Base-by-base conservation (phyloP, 37 sponge, comb jelly and placozoan genomes). In the Spongilla lacustris region DNA sequence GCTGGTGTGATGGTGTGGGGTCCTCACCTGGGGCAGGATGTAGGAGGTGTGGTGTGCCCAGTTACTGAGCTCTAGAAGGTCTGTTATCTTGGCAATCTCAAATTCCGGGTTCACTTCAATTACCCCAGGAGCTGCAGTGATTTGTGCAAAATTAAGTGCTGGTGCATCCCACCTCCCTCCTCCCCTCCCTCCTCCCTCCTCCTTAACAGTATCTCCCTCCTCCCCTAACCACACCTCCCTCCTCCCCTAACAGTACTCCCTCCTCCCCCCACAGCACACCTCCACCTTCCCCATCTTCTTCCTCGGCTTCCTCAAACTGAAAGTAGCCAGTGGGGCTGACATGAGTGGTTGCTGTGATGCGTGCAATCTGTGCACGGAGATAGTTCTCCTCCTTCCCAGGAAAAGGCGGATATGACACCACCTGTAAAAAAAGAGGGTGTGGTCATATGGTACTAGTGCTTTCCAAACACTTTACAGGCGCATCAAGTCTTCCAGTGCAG, bases 21-120 rank as follows among this genome's bases (percentile, higher is more conserved):
- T 4, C 2, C 84, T 74, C 27, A 94, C 97, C 89, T 97, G 97
- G 23, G 99, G 99, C 19, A 98, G 91, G 22, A 98, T 84, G 89
- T 93, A 96, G 74, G 92, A 87, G 28, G 91, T 88, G 85, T 96
- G 97, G 67, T 98, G 99, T 21, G 79, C 92, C 99, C 99, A 99
- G 80, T 93, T 93, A 66, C 76, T 73, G 67, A 96, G 89, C 76
- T 98, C 97, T 29, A 79, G 88, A 36, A 87, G 94, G 67, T 98
- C 99, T 29, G 91, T 73, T 21, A 90, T 81, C 78, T 93, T 83
- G 34, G 36, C 38, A 0, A 86, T 78, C 69, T 97, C 97, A 85
- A 95, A 98, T 66, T 98, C 99, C 25, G 88, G 79, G 69, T 98
- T 97, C 28, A 90, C 90, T 25, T 92, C 90, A 68, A 94, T 89